These are phyloP conservation scores for Yasuhikotakia modesta DNA, from an alignment of 2,797 vertebrate genomes.

Conservation along the genomic window DNA sequence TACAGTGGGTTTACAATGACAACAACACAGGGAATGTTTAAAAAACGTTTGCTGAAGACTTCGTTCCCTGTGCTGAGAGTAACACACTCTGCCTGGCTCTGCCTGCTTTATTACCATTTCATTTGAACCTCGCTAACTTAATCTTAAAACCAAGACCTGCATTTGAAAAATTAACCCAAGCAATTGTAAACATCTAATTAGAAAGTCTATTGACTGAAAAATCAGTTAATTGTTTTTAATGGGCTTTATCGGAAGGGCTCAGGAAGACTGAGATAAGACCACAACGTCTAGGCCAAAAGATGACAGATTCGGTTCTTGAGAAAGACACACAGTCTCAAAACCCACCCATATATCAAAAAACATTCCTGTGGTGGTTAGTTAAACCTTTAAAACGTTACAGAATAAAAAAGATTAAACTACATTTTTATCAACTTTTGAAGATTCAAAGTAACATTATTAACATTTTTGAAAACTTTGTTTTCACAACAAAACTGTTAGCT, in stretches of 20 bases:
- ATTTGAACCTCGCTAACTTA: background rate
- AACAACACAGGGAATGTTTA: background rate
- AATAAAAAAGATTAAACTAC: no score
- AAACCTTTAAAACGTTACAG: no score
- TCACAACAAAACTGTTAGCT: no score
- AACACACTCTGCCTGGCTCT: background rate
- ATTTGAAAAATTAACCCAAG: slow-evolving; percentile 7
- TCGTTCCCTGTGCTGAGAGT: background rate
- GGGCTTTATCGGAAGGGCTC: slow-evolving; percentile 6
- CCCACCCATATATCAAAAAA: background rate
- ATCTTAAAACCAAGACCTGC: slow-evolving; percentile 3
- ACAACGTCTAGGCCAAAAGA: background rate
- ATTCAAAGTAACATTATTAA: no score
- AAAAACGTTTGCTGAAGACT: background rate
- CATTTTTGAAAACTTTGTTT: no score
- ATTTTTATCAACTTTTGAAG: no score
- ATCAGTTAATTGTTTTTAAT: slow-evolving; percentile 29
- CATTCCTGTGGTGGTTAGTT: no score
- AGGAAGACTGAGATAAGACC: slow-evolving; percentile 16
- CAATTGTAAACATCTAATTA: slow-evolving; percentile 45
- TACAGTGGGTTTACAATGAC: background rate
- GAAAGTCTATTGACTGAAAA: slow-evolving; percentile 15
- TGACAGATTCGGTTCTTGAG: slow-evolving; percentile 2
- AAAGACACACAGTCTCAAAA: background rate
- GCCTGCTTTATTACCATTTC: slow-evolving; percentile 3